Conservation (phyloP, 1,140 invertebrate species). For the Drosophila tsacasi region DNA sequence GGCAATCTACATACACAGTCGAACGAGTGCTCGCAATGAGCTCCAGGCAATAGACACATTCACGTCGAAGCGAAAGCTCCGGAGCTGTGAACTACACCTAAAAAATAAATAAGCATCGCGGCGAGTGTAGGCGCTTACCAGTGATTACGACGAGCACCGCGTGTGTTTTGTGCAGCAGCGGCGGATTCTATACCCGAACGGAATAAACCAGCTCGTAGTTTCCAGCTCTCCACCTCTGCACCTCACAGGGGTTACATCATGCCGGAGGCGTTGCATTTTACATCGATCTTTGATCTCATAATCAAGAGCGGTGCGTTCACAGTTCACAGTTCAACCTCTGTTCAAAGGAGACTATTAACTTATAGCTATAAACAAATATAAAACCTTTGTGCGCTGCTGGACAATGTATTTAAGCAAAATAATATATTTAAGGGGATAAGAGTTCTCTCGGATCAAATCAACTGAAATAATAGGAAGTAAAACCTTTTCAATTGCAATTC, state of each 20-base stretch:
- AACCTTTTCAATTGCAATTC: too few relatives aligned
- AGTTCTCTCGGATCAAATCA: neutral
- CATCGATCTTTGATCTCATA: conserved; percentile 78
- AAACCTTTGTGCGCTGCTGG: neutral
- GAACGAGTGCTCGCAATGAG: conserved; percentile 22
- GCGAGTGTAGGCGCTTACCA: conserved; percentile 22
- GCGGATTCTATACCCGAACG: conserved; percentile 33
- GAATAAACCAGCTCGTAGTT: conserved; percentile 18
- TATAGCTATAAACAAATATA: neutral
- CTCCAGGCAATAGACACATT: conserved; percentile 20
- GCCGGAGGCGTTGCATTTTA: conserved; percentile 69
- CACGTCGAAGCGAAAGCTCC: conserved; percentile 19
- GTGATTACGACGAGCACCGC: conserved; percentile 36
- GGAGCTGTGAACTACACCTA: conserved; percentile 15
- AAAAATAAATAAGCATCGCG: conserved; percentile 26
- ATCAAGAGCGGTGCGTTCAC: conserved; percentile 64
- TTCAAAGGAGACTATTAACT: too few relatives aligned
- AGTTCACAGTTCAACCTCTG: conserved; percentile 19
- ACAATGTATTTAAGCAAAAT: neutral
- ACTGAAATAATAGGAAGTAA: neutral
- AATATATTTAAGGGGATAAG: neutral
- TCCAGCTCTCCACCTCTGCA: neutral
- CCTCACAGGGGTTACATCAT: conserved; percentile 39
- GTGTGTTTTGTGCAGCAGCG: conserved; percentile 39
- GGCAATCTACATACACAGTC: conserved; percentile 28